Conservation (phyloP, 2,797 vertebrate species). For the Coendou prehensilis region DNA sequence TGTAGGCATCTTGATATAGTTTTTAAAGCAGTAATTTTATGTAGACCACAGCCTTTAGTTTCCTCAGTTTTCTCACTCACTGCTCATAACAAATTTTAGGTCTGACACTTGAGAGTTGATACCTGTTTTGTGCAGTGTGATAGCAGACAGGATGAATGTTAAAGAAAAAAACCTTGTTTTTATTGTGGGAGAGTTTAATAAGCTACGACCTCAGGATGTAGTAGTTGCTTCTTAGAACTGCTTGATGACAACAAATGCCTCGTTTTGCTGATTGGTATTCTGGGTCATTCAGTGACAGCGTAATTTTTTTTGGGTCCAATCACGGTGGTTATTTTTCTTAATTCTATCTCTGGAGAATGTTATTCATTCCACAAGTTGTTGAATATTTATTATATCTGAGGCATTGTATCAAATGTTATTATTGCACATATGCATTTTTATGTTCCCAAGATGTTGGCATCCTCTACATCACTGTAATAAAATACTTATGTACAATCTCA, state of each 20-base stretch:
- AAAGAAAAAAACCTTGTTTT: background rate
- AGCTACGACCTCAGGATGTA: background rate
- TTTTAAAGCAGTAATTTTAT: background rate
- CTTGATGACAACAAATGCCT: background rate
- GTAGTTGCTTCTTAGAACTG: background rate
- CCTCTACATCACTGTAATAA: background rate
- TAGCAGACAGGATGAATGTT: background rate
- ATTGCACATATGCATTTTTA: background rate
- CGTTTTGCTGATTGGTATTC: conserved; percentile 6
- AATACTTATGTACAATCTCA: background rate
- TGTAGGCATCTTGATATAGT: background rate
- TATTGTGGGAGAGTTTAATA: background rate
- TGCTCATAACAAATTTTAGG: background rate
- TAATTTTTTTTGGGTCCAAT: background rate
- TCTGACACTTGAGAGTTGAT: background rate
- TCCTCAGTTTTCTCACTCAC: background rate
- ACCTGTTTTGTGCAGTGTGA: conserved; percentile 2
- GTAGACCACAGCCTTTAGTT: background rate
- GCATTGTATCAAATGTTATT: background rate
- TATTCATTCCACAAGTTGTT: background rate
- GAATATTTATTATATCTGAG: background rate
- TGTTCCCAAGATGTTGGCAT: conserved; percentile 7
- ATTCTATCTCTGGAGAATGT: background rate
- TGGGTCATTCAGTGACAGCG: background rate
- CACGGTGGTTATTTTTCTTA: conserved; percentile 45